Conservation (phyloP, 2,113 vertebrate genomes). For the Upupa epops region DNA sequence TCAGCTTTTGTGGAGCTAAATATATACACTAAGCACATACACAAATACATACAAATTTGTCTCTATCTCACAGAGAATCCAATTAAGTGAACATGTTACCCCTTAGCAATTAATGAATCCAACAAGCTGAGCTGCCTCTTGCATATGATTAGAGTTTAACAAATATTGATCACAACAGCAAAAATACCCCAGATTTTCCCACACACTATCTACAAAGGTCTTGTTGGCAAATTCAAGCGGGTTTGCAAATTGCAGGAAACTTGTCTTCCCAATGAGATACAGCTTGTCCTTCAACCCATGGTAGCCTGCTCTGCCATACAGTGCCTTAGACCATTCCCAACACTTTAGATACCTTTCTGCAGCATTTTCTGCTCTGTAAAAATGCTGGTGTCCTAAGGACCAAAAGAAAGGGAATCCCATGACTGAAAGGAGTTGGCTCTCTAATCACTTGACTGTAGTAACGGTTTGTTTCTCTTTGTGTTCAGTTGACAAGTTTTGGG, state of each 20-base stretch:
- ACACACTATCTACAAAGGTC: background rate
- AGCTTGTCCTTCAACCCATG: background rate
- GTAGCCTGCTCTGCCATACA: background rate
- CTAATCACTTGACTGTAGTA: background rate
- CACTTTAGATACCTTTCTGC: background rate
- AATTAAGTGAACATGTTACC: slow-evolving; percentile 56
- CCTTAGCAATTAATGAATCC: slow-evolving; percentile 59
- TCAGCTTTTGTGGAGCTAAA: slow-evolving; percentile 56
- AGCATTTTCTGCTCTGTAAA: slow-evolving; percentile 9
- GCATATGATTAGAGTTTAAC: slow-evolving; percentile 46
- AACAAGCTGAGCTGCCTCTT: slow-evolving; percentile 36
- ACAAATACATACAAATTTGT: slow-evolving; percentile 58
- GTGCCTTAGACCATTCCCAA: background rate
- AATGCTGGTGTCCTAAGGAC: background rate
- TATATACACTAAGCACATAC: slow-evolving; percentile 52
- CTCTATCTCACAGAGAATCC: slow-evolving; percentile 61
- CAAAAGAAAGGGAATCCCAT: background rate
- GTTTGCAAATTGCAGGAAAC: background rate
- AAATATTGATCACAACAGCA: slow-evolving; percentile 29
- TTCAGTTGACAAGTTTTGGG: background rate
- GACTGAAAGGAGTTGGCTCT: background rate
- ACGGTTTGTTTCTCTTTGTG: background rate
- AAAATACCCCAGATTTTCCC: slow-evolving; percentile 20
- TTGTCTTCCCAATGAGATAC: background rate
- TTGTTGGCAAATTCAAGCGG: background rate